Evolutionary conservation across 1,140 invertebrate genomes (phyloP).

Genomic region (Muscidifurax raptorellus): DNA sequence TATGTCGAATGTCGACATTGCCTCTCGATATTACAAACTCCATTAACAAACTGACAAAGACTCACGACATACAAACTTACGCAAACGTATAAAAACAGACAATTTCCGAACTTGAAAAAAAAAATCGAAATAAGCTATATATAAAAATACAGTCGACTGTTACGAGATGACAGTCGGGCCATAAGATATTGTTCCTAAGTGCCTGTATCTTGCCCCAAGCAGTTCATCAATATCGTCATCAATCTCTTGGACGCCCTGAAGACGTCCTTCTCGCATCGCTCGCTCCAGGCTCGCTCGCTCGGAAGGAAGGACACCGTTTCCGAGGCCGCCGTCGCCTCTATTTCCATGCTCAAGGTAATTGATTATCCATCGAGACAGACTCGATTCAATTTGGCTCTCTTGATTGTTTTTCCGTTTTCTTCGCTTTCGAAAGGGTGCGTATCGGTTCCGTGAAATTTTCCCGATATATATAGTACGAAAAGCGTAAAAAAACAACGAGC

Average conservation of each 20-base stretch:
- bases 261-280: constrained; percentile 93
- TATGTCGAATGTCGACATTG: background rate
- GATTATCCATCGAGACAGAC: background rate
- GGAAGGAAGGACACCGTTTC: constrained; percentile 90
- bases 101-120: background rate
- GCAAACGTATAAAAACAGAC: background rate
- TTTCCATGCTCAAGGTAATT: constrained; percentile 87
- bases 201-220: constrained; percentile 58
- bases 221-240: constrained; percentile 94
- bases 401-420: background rate
- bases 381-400: background rate
- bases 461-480: no score
- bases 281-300: constrained; percentile 85
- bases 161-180: background rate
- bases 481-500: no score
- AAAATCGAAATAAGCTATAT: no score
- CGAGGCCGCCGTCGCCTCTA: constrained; percentile 89
- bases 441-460: no score
- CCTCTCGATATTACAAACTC: background rate
- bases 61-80: constrained; percentile 4
- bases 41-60: constrained; percentile 32
- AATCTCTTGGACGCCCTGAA: constrained; percentile 92
- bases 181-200: constrained; percentile 47
- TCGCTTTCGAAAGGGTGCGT: background rate
- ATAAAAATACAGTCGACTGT: background rate